Conservation (phyloP, 2,888 invertebrate species). For the Pseudanteris insignis region DNA sequence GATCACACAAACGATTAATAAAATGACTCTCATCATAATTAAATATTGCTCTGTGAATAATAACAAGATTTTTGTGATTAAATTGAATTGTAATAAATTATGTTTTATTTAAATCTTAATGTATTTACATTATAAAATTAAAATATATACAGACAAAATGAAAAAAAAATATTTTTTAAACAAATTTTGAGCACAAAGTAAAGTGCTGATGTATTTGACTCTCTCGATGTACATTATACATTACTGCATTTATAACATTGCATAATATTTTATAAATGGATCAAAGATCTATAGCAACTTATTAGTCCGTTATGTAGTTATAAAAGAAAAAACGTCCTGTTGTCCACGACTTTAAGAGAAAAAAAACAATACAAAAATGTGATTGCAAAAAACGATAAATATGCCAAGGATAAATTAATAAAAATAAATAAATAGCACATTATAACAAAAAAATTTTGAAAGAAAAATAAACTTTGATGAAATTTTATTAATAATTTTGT, state of each 20-base stretch:
- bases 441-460: too few relatives aligned
- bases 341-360: conserved; percentile 40
- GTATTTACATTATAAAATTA: neutral
- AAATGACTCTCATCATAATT: conserved; percentile 13
- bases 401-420: conserved; percentile 39
- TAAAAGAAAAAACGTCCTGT: conserved; percentile 43
- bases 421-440: conserved; percentile 48
- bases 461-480: too few relatives aligned
- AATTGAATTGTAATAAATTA: too few relatives aligned
- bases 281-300: conserved; percentile 41
- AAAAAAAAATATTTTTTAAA: conserved; percentile 27
- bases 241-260: conserved; percentile 39
- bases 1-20: neutral
- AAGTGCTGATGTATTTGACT: conserved; percentile 31
- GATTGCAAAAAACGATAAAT: conserved; percentile 36
- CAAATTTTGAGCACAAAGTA: conserved; percentile 29
- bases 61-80: too few relatives aligned
- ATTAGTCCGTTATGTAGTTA: conserved; percentile 42
- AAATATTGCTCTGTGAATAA: neutral
- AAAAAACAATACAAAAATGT: conserved; percentile 33
- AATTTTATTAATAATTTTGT: too few relatives aligned
- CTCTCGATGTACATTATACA: conserved; percentile 38
- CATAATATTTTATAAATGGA: conserved; percentile 39
- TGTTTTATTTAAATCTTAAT: too few relatives aligned
- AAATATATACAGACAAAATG: conserved; percentile 6